These are phyloP conservation scores for Apteryx mantelli DNA, from an alignment of 2,113 vertebrate genomes.

Conservation along the genomic window DNA sequence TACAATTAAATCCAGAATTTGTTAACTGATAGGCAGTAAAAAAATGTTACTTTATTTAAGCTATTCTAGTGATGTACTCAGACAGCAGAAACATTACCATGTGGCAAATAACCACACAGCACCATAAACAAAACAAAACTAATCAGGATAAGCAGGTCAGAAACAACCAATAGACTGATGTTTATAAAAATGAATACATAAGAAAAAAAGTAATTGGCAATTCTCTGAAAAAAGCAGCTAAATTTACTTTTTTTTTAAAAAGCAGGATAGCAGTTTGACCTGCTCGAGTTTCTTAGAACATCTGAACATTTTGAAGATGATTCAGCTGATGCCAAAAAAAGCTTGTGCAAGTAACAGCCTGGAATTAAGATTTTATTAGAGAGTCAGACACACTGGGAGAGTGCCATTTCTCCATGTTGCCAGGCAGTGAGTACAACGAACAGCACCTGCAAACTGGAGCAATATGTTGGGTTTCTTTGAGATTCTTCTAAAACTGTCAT, in stretches of 20 bases:
- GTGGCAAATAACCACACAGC: background rate
- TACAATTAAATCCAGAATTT: background rate
- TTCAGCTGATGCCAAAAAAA: background rate
- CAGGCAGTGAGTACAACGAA: background rate
- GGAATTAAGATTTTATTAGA: conserved; percentile 11
- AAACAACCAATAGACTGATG: background rate
- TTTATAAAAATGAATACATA: background rate
- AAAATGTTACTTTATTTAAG: background rate
- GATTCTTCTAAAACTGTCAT: background rate
- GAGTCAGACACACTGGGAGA: background rate
- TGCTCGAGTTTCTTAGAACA: background rate
- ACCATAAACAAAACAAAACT: background rate
- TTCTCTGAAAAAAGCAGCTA: background rate
- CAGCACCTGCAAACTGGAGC: background rate
- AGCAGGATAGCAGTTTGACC: background rate
- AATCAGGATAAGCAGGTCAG: background rate
- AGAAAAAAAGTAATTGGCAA: background rate
- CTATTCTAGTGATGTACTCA: background rate
- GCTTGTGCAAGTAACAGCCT: background rate
- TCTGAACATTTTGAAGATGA: background rate
- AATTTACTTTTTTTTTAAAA: background rate
- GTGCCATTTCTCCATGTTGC: background rate
- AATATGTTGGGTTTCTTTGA: background rate
- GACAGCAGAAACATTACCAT: background rate
- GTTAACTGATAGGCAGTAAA: background rate